Conservation (phyloP, 2,888 invertebrate species). For the Thelaira solivaga region DNA sequence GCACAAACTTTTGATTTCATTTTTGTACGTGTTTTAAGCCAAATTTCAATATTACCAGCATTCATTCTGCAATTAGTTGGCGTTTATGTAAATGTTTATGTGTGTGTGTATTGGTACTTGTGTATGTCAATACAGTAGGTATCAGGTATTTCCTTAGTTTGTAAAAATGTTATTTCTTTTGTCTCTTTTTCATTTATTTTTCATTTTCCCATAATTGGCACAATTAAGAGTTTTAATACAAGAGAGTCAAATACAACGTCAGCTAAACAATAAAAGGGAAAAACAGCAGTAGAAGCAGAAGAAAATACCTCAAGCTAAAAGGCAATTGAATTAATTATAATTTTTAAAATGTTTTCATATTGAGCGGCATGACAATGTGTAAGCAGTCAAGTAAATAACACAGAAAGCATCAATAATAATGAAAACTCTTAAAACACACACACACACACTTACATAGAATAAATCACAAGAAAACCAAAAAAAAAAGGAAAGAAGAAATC, state of each 20-base stretch:
- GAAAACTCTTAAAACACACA: neutral
- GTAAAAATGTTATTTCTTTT: slow-evolving; percentile 10
- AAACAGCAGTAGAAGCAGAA: neutral
- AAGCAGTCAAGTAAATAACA: slow-evolving; percentile 19
- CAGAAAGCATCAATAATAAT: neutral
- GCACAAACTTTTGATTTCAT: slow-evolving; percentile 55
- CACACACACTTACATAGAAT: neutral
- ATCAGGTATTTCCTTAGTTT: neutral
- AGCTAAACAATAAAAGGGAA: neutral
- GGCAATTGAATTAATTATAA: slow-evolving; percentile 51
- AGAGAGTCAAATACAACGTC: too few species aligned
- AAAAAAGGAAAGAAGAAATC: neutral
- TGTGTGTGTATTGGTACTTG: neutral
- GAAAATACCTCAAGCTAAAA: slow-evolving; percentile 37
- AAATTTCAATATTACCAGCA: slow-evolving; percentile 59
- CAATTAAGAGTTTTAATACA: neutral
- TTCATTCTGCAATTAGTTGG: slow-evolving; percentile 6
- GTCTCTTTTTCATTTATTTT: neutral
- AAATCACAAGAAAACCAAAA: slow-evolving; percentile 2
- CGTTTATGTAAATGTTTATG: neutral
- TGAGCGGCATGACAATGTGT: slow-evolving; percentile 22
- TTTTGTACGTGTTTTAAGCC: slow-evolving; percentile 56
- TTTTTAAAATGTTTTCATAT: slow-evolving; percentile 37
- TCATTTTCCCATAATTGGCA: slow-evolving; percentile 11
- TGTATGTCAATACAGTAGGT: too few species aligned